phyloP scores from a whole-genome alignment of 2,888 invertebrate genomes.

The Rhogogaster chlorosoma region DNA sequence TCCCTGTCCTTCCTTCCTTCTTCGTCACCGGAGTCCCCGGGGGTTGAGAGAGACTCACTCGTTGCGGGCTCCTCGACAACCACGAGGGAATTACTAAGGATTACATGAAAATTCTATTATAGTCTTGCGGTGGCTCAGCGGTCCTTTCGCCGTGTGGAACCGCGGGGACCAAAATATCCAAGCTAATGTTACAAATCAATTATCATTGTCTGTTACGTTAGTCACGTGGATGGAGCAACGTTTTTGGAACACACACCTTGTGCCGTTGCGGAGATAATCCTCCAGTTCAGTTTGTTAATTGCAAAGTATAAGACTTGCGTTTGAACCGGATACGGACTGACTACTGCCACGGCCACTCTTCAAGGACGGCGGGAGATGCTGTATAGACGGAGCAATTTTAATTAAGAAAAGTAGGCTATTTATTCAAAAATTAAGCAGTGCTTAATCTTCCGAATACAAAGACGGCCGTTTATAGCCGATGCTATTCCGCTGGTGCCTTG shows the following conservation, averaged over 20 bases:
- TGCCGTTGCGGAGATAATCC: background rate
- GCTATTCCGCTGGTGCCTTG: background rate
- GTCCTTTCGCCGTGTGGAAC: constrained; percentile 18
- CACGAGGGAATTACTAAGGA: constrained; percentile 76
- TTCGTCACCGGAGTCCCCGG: constrained; percentile 34
- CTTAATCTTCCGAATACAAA: constrained; percentile 58
- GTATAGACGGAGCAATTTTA: constrained; percentile 61
- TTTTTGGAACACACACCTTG: background rate
- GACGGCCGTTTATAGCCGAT: constrained; percentile 50
- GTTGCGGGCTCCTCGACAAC: constrained; percentile 66
- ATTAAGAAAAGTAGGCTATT: constrained; percentile 71
- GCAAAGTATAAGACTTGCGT: background rate
- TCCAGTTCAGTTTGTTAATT: background rate
- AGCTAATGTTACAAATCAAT: constrained; percentile 66
- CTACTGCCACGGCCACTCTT: constrained; percentile 30
- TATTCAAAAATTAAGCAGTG: constrained; percentile 61
- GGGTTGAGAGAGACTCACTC: constrained; percentile 32
- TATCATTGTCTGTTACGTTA: constrained; percentile 41
- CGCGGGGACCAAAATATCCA: constrained; percentile 53
- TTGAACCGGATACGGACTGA: constrained; percentile 49
- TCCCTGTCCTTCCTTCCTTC: constrained; percentile 50
- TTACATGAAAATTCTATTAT: constrained; percentile 76
- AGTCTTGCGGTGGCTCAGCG: constrained; percentile 64
- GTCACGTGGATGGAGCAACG: background rate
- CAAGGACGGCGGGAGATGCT: constrained; percentile 40